A percentile compares a stretch with the other conserved stretches of the same genome.
Evolutionary conservation across 1,140 invertebrate species (phyloP).

Genomic region (Akabosia matsudoensis): DNA sequence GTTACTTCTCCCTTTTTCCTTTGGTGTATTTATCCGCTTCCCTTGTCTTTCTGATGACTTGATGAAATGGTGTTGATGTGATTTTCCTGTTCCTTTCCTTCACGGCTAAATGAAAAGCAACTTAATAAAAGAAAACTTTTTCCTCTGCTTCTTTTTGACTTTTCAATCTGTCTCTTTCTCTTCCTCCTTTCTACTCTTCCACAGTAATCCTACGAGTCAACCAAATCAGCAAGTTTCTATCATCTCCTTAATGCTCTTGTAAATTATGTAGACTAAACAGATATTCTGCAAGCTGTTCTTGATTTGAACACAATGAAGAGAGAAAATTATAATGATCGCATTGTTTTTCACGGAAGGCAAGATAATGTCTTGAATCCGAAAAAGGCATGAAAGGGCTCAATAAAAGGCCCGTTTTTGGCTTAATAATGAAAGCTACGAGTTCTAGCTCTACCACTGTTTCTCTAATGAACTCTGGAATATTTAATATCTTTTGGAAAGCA

Average conservation of each 20-base stretch:
- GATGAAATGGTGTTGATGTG: no score
- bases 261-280: neutral
- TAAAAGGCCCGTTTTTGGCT: no score
- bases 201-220: neutral
- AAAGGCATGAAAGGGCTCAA: no score
- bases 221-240: no score
- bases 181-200: neutral
- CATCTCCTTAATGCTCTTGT: neutral
- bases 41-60: neutral
- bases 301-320: no score
- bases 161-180: neutral
- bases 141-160: neutral
- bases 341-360: no score
- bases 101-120: neutral
- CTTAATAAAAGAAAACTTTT: neutral
- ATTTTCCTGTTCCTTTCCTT: neutral
- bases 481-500: no score
- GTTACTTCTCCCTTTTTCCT: neutral
- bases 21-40: neutral
- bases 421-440: no score
- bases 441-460: no score
- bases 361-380: no score
- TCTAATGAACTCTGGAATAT: no score
- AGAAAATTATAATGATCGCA: no score
- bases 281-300: neutral